These are phyloP conservation scores for Anastrepha obliqua DNA, from an alignment of 1,140 invertebrate species.

Conservation along the genomic window DNA sequence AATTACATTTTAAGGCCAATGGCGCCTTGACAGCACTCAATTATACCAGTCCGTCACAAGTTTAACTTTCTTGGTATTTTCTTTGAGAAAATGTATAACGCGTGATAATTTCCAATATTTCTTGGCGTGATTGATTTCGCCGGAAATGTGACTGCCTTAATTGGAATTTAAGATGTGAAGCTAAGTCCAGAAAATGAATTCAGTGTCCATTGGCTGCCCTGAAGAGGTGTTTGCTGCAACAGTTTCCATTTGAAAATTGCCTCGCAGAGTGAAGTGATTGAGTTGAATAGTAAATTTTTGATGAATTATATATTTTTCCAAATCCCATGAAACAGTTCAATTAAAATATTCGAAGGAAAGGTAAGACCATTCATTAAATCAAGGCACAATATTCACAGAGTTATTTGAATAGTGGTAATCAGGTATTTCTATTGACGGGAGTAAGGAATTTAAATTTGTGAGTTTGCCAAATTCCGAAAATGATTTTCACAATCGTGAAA, in stretches of 20 bases:
- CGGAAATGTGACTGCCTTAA: background rate
- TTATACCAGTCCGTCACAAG: background rate
- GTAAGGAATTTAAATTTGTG: no score
- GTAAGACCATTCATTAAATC: no score
- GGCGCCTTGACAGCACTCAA: background rate
- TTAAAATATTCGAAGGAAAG: no score
- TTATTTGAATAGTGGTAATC: no score
- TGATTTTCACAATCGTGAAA: no score
- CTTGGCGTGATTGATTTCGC: background rate
- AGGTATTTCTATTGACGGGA: no score
- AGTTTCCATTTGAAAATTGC: background rate
- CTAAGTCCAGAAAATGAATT: constrained; percentile 13
- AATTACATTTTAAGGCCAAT: background rate
- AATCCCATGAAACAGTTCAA: no score
- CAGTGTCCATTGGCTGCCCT: constrained; percentile 1
- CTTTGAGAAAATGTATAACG: background rate
- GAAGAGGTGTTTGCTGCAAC: background rate
- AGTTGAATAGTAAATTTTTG: background rate
- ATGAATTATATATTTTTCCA: background rate
- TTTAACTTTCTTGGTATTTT: background rate
- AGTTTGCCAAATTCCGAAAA: no score
- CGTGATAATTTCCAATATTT: background rate
- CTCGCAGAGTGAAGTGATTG: background rate
- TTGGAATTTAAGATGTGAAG: background rate
- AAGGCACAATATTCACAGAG: no score